Conservation (phyloP, 2,888 invertebrate species). For the Plebejus anna region DNA sequence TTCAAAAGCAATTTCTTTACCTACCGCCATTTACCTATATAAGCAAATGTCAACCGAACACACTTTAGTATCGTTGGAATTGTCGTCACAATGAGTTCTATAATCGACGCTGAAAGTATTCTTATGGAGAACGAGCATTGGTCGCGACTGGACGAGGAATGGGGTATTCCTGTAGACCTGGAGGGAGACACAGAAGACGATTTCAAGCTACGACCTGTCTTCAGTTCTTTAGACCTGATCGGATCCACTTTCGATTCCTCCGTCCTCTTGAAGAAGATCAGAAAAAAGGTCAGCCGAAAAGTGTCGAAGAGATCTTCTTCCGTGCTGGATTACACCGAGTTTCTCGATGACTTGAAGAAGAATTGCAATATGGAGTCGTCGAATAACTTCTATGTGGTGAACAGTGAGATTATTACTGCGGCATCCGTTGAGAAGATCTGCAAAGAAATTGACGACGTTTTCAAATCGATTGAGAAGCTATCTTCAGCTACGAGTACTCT, state of each 20-base stretch:
- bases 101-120: slow-evolving; percentile 58
- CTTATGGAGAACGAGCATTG: slow-evolving; percentile 64
- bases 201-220: slow-evolving; percentile 46
- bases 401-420: slow-evolving; percentile 61
- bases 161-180: slow-evolving; percentile 64
- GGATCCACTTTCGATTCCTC: slow-evolving; percentile 66
- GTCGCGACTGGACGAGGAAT: slow-evolving; percentile 61
- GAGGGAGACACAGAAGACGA: slow-evolving; percentile 58
- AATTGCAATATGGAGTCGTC: slow-evolving; percentile 44
- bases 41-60: slow-evolving; percentile 11
- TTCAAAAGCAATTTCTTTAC: background rate
- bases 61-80: slow-evolving; percentile 32
- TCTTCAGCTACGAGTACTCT: slow-evolving; percentile 54
- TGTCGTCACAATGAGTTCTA: slow-evolving; percentile 38
- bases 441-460: slow-evolving; percentile 62
- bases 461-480: slow-evolving; percentile 65
- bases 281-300: slow-evolving; percentile 52
- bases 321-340: slow-evolving; percentile 56
- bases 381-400: slow-evolving; percentile 55
- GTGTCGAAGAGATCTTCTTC: slow-evolving; percentile 50
- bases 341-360: slow-evolving; percentile 52
- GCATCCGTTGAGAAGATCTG: slow-evolving; percentile 65
- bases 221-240: slow-evolving; percentile 58
- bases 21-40: slow-evolving; percentile 17
- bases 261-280: slow-evolving; percentile 57